Evolutionary conservation across 2,888 invertebrate genomes (phyloP), one percentile per base, ranked within the genome.

Genomic region (Drosophila lutescens): DNA sequence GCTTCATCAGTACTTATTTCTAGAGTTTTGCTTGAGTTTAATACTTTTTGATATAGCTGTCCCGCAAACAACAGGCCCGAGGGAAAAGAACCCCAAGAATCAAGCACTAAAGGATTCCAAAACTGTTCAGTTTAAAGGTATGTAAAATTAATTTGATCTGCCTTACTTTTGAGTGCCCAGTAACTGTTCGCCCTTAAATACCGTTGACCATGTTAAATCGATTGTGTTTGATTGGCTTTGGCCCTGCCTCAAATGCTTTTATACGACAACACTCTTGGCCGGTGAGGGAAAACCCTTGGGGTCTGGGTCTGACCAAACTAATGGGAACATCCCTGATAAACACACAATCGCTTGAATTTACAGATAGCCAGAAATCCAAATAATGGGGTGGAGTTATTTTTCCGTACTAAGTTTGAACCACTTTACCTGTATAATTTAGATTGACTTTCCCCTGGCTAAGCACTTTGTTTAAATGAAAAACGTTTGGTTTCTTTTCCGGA

Each of bases 21-120:
- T 1, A 43, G 23, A 15, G 30, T 49, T 7, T 53, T 17, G 13
- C 8, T 41, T 5, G 59, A 23, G 5, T 57, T 58, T 0, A 77
- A 32, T 0, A 74, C 2, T 5, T 23, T 55, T 10, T 61, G 46
- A 15, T 70, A 26, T 7, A 80, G 2, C 5, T 58, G 46, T 1
- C 30, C 60, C 5, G 81, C 15, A 8, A 85, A 53, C 0, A 92
- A 41, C 2, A 92, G 26, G 6, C 93, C 92, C 1, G 90, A 76
- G 13, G 92, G 92, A 6, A 91, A 51, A 67, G 91, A 91, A 15
- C 91, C 91, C 77, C 90, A 91, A 2, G 92, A 84, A 84, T 93
- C 92, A 2, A 92, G 15, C 88, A 92, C 92, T 93, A 54, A 0
- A 15, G 9, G 26, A 7, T 9, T 44, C 8, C 0, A 1, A 10